Evolutionary conservation across 2,797 vertebrate genomes (phyloP), one percentile per base, ranked within the genome.

Genomic region (Argya squamiceps): DNA sequence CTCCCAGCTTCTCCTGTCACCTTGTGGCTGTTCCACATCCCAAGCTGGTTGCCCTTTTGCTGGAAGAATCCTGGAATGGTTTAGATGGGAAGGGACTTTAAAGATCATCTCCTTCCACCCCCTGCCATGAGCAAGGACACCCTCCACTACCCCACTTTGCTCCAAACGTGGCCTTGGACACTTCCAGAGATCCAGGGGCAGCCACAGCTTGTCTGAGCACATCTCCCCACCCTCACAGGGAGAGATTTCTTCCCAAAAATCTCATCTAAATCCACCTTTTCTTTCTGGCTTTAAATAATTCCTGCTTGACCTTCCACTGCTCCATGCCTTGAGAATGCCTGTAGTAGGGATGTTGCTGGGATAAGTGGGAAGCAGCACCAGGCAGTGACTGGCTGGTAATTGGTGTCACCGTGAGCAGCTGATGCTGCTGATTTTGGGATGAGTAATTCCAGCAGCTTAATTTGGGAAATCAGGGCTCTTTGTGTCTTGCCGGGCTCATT

Each of bases 401-500:
- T 27, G 68, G 84, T 86, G 85, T 86, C 76, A 68, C 85, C 0
- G 2, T 0, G 8, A 84, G 93, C 83, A 77, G 88, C 75, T 44
- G 73, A 62, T 53, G 60, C 78, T 3, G 5, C 68, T 37, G 78
- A 39, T 84, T 93, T 79, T 20, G 59, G 70, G 82, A 89, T 76
- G 91, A 96, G 86, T 89, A 86, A 93, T 95, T 92, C 84, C 71
- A 74, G 8, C 88, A 15, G 71, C 29, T 83, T 90, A 52, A 89
- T 89, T 93, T 29, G 67, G 67, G n/a, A 74, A 76, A 81, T 64
- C 83, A 73, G 74, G 52, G 52, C 79, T 70, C 88, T 88, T 53
- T 29, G 49, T 30, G 69, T 32, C 73, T 39, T 88, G 91, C 89
- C 21, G 27, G 70, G 75, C 87, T 96, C 74, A 34, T 94, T 67